Percentiles rank a stretch among this genome's conserved stretches.
phyloP scores from a whole-genome alignment of 2,888 invertebrate genomes.

The Brenthis ino region DNA sequence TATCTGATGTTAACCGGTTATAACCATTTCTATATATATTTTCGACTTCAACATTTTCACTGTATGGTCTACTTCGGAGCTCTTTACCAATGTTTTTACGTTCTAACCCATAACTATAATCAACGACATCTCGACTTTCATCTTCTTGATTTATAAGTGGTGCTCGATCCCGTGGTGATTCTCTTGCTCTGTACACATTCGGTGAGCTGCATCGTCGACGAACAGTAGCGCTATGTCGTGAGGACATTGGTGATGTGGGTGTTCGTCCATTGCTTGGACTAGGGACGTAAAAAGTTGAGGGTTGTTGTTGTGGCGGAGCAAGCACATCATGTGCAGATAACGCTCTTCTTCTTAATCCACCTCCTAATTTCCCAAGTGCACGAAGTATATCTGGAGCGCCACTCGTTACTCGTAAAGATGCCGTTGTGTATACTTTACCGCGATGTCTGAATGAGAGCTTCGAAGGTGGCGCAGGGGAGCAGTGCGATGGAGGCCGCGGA shows the following conservation, averaged over 20 bases:
- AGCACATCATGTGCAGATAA: constrained; percentile 87
- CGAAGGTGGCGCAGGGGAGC: constrained; percentile 74
- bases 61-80: constrained; percentile 68
- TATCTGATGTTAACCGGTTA: constrained; percentile 59
- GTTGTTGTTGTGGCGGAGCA: constrained; percentile 79
- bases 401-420: constrained; percentile 73
- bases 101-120: constrained; percentile 63
- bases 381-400: constrained; percentile 86
- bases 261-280: constrained; percentile 79
- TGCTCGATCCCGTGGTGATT: constrained; percentile 60
- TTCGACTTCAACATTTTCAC: constrained; percentile 75
- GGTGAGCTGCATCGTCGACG: constrained; percentile 75
- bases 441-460: constrained; percentile 77
- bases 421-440: constrained; percentile 78
- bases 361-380: constrained; percentile 87
- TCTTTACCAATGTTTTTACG: constrained; percentile 63
- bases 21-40: constrained; percentile 70
- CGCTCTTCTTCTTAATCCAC: constrained; percentile 85
- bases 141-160: constrained; percentile 67
- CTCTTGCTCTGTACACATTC: constrained; percentile 69
- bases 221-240: constrained; percentile 64
- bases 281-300: constrained; percentile 88
- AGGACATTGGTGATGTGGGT: constrained; percentile 69
- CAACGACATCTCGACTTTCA: constrained; percentile 70
- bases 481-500: constrained; percentile 74